Conservation (phyloP, 2,113 vertebrate genomes). For the Dendropsophus ebraccatus region DNA sequence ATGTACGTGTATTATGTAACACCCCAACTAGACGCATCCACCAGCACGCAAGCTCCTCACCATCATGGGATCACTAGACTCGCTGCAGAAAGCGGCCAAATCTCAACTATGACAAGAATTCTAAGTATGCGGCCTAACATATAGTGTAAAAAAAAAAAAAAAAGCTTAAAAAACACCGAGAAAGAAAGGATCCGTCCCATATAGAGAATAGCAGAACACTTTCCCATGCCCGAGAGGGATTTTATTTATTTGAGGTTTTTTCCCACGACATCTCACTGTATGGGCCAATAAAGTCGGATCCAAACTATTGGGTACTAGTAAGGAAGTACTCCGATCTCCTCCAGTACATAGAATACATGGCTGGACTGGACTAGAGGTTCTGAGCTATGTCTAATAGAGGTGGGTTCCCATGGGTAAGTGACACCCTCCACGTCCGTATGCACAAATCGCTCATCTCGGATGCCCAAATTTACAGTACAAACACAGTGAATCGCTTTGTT, state of each 20-base stretch:
- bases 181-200: neutral
- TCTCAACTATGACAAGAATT: conserved; percentile 5
- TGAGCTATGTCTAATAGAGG: too few species aligned
- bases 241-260: neutral
- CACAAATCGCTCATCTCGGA: too few species aligned
- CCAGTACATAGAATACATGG: too few species aligned
- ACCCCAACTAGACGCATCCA: neutral
- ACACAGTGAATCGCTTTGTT: too few species aligned
- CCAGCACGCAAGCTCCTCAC: neutral
- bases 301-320: neutral
- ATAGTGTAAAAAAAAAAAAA: neutral
- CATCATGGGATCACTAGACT: neutral
- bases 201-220: neutral
- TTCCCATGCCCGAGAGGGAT: neutral
- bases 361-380: too few species aligned
- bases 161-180: neutral
- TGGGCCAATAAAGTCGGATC: neutral
- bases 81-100: neutral
- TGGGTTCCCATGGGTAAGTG: too few species aligned
- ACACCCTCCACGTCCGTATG: too few species aligned
- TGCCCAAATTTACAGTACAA: too few species aligned
- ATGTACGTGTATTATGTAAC: neutral
- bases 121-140: conserved; percentile 1
- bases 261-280: neutral
- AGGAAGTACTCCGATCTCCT: too few species aligned